A percentile compares a stretch with the other conserved stretches of the same genome.
phyloP scores from a whole-genome alignment of 2,888 invertebrate genomes.

The Disparrhopalites patrizii region DNA sequence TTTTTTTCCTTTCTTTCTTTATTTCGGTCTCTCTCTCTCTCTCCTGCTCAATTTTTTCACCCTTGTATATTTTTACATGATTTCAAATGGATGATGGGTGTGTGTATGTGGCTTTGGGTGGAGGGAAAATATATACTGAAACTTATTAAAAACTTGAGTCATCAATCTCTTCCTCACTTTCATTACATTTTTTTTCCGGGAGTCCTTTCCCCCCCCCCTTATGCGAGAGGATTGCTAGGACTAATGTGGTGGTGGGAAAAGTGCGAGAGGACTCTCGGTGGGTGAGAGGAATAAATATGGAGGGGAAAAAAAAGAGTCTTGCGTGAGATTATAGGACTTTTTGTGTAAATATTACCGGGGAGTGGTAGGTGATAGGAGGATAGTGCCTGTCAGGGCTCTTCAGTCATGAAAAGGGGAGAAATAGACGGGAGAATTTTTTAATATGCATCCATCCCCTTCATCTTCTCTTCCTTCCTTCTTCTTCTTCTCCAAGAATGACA shows the following conservation, averaged over 20 bases:
- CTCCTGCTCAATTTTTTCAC: background rate
- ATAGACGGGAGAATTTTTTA: conserved; percentile 22
- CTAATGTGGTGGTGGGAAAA: no score
- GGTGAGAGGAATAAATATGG: no score
- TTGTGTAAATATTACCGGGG: no score
- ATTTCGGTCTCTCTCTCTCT: background rate
- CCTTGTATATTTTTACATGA: conserved; percentile 11
- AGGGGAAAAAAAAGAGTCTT: no score
- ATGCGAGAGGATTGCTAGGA: no score
- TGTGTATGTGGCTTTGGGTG: background rate
- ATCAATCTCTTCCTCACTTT: conserved; percentile 35
- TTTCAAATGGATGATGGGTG: background rate
- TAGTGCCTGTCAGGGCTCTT: no score
- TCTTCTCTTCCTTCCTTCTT: background rate
- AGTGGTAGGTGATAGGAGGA: no score
- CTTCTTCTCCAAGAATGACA: background rate
- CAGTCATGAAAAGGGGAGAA: no score
- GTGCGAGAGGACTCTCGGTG: no score
- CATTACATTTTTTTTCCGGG: conserved; percentile 23
- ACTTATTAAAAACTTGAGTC: conserved; percentile 36
- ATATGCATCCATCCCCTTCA: conserved; percentile 22
- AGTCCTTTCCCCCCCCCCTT: no score
- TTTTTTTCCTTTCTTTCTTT: conserved; percentile 7
- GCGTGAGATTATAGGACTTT: no score
- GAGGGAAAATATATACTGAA: conserved; percentile 32